phyloP scores from a whole-genome alignment of 1,140 invertebrate species.

The Temnothorax nylanderi region DNA sequence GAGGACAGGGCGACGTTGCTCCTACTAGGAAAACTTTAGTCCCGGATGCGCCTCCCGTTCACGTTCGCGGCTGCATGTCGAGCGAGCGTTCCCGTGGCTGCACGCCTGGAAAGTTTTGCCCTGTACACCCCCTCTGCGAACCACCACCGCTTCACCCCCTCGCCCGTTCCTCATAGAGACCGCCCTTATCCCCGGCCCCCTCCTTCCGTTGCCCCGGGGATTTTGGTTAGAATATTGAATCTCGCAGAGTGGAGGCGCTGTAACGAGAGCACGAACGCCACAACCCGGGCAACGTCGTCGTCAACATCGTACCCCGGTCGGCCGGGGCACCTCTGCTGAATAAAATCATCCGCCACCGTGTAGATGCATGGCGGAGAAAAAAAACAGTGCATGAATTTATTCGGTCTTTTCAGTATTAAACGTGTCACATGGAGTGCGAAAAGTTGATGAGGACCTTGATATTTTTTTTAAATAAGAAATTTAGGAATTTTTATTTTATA shows the following conservation, averaged over 20 bases:
- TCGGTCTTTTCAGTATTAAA: not conserved
- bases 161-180: conserved; percentile 3
- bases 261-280: conserved; percentile 80
- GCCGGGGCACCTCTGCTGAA: conserved; percentile 61
- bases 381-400: conserved; percentile 33
- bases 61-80: conserved; percentile 55
- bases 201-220: conserved; percentile 82
- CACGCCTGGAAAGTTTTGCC: conserved; percentile 82
- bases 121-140: conserved; percentile 53
- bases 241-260: conserved; percentile 82
- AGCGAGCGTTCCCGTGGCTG: conserved; percentile 63
- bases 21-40: conserved; percentile 79
- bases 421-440: not conserved
- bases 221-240: conserved; percentile 86
- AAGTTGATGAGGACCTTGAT: not conserved
- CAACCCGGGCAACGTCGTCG: conserved; percentile 68
- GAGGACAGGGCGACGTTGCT: conserved; percentile 61
- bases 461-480: not conserved
- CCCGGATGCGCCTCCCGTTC: conserved; percentile 67
- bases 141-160: conserved; percentile 35
- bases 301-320: conserved; percentile 51
- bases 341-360: conserved; percentile 68
- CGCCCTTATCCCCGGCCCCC: conserved; percentile 43
- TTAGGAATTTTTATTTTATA: not conserved
- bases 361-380: not conserved